Evolutionary conservation across 2,113 vertebrate genomes (phyloP), one percentile per base, ranked within the genome.

Genomic region (Xiphias gladius): DNA sequence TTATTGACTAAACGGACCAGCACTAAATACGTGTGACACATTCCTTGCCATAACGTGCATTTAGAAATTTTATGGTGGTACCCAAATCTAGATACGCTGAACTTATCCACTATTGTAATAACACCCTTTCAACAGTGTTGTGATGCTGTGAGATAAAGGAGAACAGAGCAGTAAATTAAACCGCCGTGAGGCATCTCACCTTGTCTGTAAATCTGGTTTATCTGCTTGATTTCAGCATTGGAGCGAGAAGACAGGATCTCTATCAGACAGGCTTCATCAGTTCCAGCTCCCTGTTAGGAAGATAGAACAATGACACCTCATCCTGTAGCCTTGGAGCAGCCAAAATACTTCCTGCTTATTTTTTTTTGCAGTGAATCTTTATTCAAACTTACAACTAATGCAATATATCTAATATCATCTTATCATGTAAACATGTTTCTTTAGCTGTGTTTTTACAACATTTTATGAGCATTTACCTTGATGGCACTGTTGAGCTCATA

Each of bases 211-310:
- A 96, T 54, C 41, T 92, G 93, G 91, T 16, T 96, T 92, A 99
- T 95, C 83, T 98, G 97, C 66, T 81, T 95, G 92, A 99, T 97
- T 89, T 99, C 96, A 0, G 93, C 93, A 0, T 99, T 99, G 82
- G 94, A 96, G 65, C 98, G 97, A 64, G 98, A 99, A 58, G 98
- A 95, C 48, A 99, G 90, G 92, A 99, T 97, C 94, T 99, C 98
- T 52, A 99, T 99, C 75, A 99, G 95, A 88, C 98, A 99, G 52
- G 97, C 97, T 90, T 99, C 98, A 78, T 99, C 98, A 0, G 98
- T 99, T 85, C 98, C 98, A 20, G 97, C 96, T 0, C 98, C 98
- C 98, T 99, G 89, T 50, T 0, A 86, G 58, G 43, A 84, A 80
- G 55, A 82, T 58, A 69, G 28, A 84, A 79, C 41, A 76, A 17